Evolutionary conservation across 2,888 invertebrate genomes (phyloP).

Genomic region (Fissipunctia ypsillon): DNA sequence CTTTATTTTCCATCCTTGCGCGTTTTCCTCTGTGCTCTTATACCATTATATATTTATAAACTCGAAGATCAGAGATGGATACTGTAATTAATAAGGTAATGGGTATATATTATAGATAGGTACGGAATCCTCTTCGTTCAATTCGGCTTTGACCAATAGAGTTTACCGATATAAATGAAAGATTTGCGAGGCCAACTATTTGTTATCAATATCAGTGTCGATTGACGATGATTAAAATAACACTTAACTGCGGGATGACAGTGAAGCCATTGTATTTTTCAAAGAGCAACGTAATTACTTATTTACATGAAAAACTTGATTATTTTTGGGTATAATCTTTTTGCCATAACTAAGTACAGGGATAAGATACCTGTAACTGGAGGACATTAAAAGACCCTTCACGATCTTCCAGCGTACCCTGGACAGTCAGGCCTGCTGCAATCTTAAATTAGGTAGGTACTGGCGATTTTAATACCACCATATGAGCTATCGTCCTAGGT

Average conservation of each 20-base stretch:
- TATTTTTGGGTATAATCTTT: no score
- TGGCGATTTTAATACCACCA: no score
- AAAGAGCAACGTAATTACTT: neutral
- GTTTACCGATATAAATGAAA: slow-evolving; percentile 18
- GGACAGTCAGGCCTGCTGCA: no score
- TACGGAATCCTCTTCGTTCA: neutral
- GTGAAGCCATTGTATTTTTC: neutral
- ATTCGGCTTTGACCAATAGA: slow-evolving; percentile 6
- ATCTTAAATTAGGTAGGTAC: no score
- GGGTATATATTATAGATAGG: no score
- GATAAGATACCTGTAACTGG: no score
- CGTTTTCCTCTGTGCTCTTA: neutral
- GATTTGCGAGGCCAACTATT: slow-evolving; percentile 24
- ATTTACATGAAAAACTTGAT: neutral
- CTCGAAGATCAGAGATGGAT: neutral
- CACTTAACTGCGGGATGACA: neutral
- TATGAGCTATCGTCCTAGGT: no score
- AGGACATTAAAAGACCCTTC: no score
- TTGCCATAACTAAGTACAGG: no score
- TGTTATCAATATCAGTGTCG: slow-evolving; percentile 24
- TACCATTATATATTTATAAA: neutral
- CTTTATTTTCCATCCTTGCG: neutral
- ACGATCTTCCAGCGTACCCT: no score
- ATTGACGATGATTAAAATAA: neutral
- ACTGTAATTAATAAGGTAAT: no score